phyloP scores from a whole-genome alignment of 2,113 vertebrate genomes.

The Thermophis baileyi region DNA sequence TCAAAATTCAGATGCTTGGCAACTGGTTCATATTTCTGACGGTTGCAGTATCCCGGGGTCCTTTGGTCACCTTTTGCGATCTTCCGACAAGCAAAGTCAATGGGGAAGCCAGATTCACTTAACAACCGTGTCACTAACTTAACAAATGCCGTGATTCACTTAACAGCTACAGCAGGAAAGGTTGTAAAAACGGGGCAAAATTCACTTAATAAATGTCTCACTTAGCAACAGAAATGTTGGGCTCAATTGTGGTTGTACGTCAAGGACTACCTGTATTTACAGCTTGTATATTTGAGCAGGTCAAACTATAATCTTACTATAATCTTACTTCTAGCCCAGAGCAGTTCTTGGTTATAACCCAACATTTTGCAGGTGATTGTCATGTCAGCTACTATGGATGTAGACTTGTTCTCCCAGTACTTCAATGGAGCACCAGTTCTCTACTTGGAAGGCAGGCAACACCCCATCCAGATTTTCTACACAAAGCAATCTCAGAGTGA shows the following conservation, averaged over 20 bases:
- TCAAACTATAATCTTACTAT: neutral
- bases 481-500: constrained; percentile 91
- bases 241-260: neutral
- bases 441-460: constrained; percentile 91
- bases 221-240: neutral
- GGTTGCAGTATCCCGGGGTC: too few species aligned
- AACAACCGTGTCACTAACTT: neutral
- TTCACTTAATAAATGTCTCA: neutral
- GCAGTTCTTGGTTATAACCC: neutral
- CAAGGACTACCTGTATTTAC: neutral
- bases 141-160: neutral
- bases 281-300: neutral
- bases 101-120: neutral
- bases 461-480: constrained; percentile 93
- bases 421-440: constrained; percentile 91
- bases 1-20: neutral
- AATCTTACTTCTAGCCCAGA: neutral
- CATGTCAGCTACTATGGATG: constrained; percentile 98
- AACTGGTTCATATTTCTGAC: neutral
- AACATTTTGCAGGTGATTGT: constrained; percentile 76
- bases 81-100: neutral
- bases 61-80: neutral
- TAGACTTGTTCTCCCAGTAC: constrained; percentile 93
- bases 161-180: neutral
- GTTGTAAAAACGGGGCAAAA: neutral